Evolutionary conservation across 2,797 vertebrate species (phyloP).

Genomic region (Tachyglossus aculeatus): DNA sequence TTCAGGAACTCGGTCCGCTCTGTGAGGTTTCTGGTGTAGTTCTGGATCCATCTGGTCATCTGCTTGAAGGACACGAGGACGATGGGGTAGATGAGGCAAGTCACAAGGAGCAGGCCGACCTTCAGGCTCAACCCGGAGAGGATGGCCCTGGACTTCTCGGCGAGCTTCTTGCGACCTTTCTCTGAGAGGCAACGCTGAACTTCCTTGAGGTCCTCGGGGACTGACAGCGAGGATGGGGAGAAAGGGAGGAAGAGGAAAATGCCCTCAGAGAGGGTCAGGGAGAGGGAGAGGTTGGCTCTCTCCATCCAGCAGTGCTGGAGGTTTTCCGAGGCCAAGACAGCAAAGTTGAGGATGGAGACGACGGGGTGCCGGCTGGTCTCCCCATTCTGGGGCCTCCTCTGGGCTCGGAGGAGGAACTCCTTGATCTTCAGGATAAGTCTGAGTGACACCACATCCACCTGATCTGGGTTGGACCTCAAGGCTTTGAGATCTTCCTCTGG

Average conservation of each 20-base stretch:
- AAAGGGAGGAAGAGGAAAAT: neutral
- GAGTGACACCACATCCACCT: constrained; percentile 77
- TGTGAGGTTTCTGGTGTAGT: constrained; percentile 79
- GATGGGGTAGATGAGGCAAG: constrained; percentile 85
- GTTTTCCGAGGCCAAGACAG: constrained; percentile 72
- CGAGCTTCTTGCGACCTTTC: constrained; percentile 67
- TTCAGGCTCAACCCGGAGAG: constrained; percentile 78
- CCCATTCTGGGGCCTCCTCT: neutral
- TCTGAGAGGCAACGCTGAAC: constrained; percentile 76
- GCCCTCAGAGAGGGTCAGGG: constrained; percentile 34
- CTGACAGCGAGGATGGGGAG: neutral
- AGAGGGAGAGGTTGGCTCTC: constrained; percentile 64
- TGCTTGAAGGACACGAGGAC: constrained; percentile 86
- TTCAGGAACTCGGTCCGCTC: constrained; percentile 82
- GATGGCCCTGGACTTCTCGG: constrained; percentile 71
- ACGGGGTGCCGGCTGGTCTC: neutral
- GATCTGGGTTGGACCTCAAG: constrained; percentile 70
- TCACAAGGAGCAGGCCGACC: constrained; percentile 76
- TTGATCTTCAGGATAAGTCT: constrained; percentile 74
- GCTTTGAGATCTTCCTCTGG: constrained; percentile 60
- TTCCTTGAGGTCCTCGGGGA: constrained; percentile 45
- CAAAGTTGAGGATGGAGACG: constrained; percentile 65
- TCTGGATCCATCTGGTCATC: constrained; percentile 88
- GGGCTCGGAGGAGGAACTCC: constrained; percentile 64
- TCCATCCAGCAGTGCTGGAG: constrained; percentile 77